phyloP scores from a whole-genome alignment of 2,113 vertebrate genomes.

The Oryzias curvinotus region DNA sequence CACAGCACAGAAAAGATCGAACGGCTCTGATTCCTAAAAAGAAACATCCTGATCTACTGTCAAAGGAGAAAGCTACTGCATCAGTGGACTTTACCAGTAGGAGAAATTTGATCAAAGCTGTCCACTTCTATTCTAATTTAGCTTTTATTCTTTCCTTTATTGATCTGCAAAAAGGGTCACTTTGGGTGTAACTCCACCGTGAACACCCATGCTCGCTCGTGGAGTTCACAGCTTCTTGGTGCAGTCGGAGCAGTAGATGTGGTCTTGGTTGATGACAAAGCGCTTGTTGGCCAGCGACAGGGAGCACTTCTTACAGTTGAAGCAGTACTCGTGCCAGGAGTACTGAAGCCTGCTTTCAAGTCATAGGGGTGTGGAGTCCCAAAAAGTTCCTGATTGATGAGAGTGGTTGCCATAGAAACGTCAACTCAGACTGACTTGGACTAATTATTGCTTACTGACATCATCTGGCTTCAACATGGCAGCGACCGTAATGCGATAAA shows the following conservation, averaged over 20 bases:
- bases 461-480: no score
- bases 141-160: background rate
- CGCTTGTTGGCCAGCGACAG: constrained; percentile 93
- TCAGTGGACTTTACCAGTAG: background rate
- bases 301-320: constrained; percentile 95
- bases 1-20: no score
- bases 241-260: constrained; percentile 93
- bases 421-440: no score
- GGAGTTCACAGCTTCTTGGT: constrained; percentile 89
- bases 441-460: no score
- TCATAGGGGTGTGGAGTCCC: no score
- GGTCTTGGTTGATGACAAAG: constrained; percentile 86
- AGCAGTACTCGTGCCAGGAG: constrained; percentile 97
- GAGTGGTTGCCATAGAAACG: no score
- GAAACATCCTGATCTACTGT: no score
- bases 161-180: background rate
- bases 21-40: no score
- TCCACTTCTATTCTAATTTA: background rate
- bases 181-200: constrained; percentile 14
- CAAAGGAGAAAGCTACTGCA: no score
- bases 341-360: constrained; percentile 43
- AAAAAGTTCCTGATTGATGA: no score
- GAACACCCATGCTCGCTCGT: background rate
- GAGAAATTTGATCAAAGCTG: constrained; percentile 15
- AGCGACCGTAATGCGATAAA: no score